These are phyloP conservation scores for Gymnosoma rotundatum DNA, from an alignment of 2,888 invertebrate species.

Conservation along the genomic window DNA sequence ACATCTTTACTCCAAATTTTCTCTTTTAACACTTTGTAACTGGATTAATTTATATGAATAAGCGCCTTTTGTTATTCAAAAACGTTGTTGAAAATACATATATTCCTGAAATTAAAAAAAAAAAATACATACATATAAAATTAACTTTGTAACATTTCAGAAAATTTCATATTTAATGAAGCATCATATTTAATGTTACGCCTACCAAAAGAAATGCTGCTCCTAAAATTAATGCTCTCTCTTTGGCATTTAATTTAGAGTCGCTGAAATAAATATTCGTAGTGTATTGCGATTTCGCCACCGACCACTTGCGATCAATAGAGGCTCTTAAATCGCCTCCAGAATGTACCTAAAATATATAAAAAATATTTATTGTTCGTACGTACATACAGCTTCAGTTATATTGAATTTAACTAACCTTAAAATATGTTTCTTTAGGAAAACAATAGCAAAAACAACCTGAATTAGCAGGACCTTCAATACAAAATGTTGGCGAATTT, in stretches of 20 bases:
- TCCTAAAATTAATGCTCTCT: conserved; percentile 91
- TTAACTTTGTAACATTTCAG: no score
- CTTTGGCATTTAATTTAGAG: conserved; percentile 87
- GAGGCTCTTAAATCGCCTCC: conserved; percentile 82
- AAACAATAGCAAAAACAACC: conserved; percentile 84
- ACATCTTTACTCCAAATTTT: no score
- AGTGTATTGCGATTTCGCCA: conserved; percentile 87
- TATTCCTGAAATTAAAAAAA: conserved; percentile 78
- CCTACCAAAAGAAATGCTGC: conserved; percentile 92
- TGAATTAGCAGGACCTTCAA: conserved; percentile 87
- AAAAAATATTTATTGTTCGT: background rate
- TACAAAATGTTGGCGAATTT: conserved; percentile 85
- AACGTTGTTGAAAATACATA: conserved; percentile 79
- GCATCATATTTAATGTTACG: conserved; percentile 34
- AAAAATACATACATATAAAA: background rate
- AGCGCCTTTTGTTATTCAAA: conserved; percentile 58
- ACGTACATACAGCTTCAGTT: background rate
- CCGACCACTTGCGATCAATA: conserved; percentile 89
- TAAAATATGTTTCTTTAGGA: conserved; percentile 79
- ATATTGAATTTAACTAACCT: conserved; percentile 68
- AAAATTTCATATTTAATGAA: no score
- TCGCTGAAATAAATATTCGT: conserved; percentile 90
- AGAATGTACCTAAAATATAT: conserved; percentile 83
- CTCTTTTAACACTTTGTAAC: no score
- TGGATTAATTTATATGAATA: no score